Base-by-base conservation (phyloP, 2,113 vertebrate species). In the Callionymus lyra region DNA sequence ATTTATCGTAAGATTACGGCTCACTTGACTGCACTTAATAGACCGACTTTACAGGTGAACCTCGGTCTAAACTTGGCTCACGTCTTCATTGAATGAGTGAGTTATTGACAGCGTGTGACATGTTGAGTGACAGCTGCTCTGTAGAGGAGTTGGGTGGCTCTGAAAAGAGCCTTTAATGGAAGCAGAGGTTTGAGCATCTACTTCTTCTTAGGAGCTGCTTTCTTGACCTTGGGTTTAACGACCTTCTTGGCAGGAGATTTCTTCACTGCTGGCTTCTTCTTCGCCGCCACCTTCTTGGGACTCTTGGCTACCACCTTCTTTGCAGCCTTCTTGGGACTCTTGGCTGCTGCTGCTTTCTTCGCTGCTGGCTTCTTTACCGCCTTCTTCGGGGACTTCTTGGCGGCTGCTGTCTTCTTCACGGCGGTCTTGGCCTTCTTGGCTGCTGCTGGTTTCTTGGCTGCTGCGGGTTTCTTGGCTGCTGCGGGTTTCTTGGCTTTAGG, bases 131-230 rank as follows among this genome's bases (percentile, higher is more conserved):
- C 21, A 8, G 21, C 12, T 10, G 34, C 34, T 13, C 34, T 2
- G 9, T 35, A 35, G 6, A 35, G n/a, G n/a, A 35, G 6, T 2
- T 35, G 34, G 12, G 33, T 45, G 43, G 43, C 43, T 35, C 43
- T 45, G 6, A 45, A 35, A 45, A 45, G 43, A 35, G 43, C 43
- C 43, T 34, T 45, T 45, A n/a, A n/a, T n/a, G n/a, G n/a, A n/a
- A n/a, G n/a, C n/a, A n/a, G n/a, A n/a, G n/a, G n/a, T n/a, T n/a
- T n/a, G n/a, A n/a, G n/a, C n/a, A n/a, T n/a, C n/a, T n/a, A n/a
- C n/a, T n/a, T n/a, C n/a, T n/a, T n/a, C n/a, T n/a, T n/a, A n/a
- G n/a, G n/a, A n/a, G n/a, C n/a, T n/a, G n/a, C n/a, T n/a, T n/a
- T n/a, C n/a, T n/a, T n/a, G n/a, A n/a, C n/a, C n/a, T n/a, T n/a